Evolutionary conservation across 1,140 invertebrate genomes (phyloP), one percentile per base, ranked within the genome.

Genomic region (Phocides pigmalion): DNA sequence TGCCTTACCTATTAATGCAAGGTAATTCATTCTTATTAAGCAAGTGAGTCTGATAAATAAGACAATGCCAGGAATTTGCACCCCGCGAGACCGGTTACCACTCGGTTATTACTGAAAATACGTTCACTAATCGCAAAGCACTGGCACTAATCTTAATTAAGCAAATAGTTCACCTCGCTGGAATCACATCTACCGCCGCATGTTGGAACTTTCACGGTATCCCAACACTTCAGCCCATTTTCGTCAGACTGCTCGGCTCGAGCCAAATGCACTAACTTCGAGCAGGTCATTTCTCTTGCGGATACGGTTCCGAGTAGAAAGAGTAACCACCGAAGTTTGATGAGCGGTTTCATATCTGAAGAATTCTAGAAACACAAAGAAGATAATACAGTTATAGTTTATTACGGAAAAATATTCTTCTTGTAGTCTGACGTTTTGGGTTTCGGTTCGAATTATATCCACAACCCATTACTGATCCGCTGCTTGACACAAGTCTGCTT

Each of bases 131-230:
- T 41, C 16, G n/a, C n/a, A n/a, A n/a, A n/a, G n/a, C n/a, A n/a
- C n/a, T n/a, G n/a, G n/a, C 61, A 59, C 22, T 15, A n/a, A 56
- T 41, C 16, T 63, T 3, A 32, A 64, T 42, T 12, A 44, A 68
- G 12, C 20, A 17, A 15, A 61, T 37, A 70, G 19, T 51, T 62
- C 72, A 79, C 81, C 64, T 82, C 81, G 47, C 78, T 82, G 22
- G 81, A 81, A 49, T 82, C 74, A 51, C 81, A 82, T 50, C 74
- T 53, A 0, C 81, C 81, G 2, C 81, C 76, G 49, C 81, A 82
- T 15, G 69, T 62, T 0, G 74, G 70, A 12, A 82, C 72, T 47
- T 79, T 79, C 8, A 82, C 69, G n/a, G 39, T 66, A 41, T 82
- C 80, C 76, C 76, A 81, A 37, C 80, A 82, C 46, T 69, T 68